These are phyloP conservation scores for Alexandromys fortis DNA, from an alignment of 2,113 vertebrate genomes.

Conservation along the genomic window DNA sequence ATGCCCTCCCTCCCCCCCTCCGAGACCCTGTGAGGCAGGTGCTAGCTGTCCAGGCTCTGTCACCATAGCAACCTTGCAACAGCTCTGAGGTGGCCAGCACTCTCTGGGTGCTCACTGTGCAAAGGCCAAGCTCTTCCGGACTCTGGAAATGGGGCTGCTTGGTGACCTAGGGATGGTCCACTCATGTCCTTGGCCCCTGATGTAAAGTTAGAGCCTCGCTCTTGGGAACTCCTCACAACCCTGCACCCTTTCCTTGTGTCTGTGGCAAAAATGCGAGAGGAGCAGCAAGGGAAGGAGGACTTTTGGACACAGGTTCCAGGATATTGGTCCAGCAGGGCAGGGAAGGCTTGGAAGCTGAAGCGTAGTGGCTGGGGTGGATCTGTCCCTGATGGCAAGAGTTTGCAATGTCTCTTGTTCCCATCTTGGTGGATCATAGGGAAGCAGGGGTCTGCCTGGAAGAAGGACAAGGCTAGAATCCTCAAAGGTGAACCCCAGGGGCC, in stretches of 20 bases:
- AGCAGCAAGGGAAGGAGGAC: neutral
- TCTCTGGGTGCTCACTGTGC: neutral
- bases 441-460: neutral
- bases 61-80: neutral
- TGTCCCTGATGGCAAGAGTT: neutral
- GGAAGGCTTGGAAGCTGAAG: neutral
- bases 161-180: no score
- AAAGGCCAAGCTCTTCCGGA: neutral
- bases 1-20: neutral
- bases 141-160: neutral
- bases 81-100: neutral
- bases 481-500: neutral
- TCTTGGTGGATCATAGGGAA: neutral
- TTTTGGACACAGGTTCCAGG: neutral
- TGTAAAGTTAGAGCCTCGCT: neutral
- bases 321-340: no score
- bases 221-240: neutral
- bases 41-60: neutral
- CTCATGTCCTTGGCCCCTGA: neutral
- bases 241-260: no score
- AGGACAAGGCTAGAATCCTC: neutral
- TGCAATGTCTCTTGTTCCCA: neutral
- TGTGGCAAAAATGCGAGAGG: no score
- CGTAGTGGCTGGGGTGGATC: neutral
- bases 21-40: neutral